phyloP scores from a whole-genome alignment of 2,797 vertebrate genomes.

The Scyliorhinus canicula region DNA sequence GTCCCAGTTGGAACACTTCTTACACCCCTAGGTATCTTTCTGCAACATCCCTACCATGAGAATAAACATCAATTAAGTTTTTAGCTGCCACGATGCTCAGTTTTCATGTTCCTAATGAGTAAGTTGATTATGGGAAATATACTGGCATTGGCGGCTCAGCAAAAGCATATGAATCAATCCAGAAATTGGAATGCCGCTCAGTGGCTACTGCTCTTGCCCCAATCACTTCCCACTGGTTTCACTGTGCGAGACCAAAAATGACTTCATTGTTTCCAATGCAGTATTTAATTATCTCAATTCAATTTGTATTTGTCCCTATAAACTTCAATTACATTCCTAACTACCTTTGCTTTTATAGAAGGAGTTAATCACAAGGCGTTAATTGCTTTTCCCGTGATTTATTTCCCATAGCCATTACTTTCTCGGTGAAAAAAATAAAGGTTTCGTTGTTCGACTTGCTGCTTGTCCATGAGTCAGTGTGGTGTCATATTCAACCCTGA shows the following conservation, averaged over 20 bases:
- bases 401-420: not conserved
- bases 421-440: not conserved
- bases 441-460: not conserved
- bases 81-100: not conserved
- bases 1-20: not conserved
- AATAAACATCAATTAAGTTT: not conserved
- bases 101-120: not conserved
- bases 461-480: not conserved
- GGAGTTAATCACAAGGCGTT: not conserved
- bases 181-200: not conserved
- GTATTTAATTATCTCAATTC: not conserved
- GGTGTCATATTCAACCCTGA: not conserved
- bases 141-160: not conserved
- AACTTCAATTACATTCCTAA: slow-evolving; percentile 1
- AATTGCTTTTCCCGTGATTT: not conserved
- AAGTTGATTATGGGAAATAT: not conserved
- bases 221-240: not conserved
- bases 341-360: not conserved
- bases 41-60: not conserved
- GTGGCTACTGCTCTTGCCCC: not conserved
- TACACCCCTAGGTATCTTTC: not conserved
- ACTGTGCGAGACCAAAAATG: not conserved
- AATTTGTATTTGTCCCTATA: not conserved
- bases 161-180: not conserved
- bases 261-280: not conserved